Evolutionary conservation across 2,888 invertebrate species (phyloP).

Genomic region (Drosophila kambysellisi): DNA sequence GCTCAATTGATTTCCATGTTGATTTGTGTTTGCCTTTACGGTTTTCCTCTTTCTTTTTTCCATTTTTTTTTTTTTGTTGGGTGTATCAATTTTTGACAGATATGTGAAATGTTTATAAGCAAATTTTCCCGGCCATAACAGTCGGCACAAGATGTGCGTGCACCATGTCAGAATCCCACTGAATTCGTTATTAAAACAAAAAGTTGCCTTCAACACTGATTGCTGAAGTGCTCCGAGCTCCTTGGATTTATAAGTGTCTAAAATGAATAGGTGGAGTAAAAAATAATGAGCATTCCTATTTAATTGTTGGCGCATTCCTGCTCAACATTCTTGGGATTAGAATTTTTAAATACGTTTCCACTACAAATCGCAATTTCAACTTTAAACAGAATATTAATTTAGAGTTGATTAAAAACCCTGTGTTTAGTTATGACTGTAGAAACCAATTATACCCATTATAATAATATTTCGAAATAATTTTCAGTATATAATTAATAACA

Average conservation of each 20-base stretch:
- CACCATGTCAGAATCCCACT: background rate
- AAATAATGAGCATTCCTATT: background rate
- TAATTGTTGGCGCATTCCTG: background rate
- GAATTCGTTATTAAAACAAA: background rate
- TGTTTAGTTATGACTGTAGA: too few species aligned
- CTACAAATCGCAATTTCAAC: background rate
- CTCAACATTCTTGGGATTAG: background rate
- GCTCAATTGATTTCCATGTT: constrained; percentile 29
- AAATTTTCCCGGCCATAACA: constrained; percentile 36
- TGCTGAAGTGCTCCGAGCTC: background rate
- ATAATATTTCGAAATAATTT: too few species aligned
- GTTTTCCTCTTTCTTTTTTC: background rate
- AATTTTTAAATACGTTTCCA: background rate
- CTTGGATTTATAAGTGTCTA: background rate
- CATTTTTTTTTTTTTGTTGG: background rate
- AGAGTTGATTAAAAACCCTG: too few species aligned
- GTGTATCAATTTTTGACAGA: constrained; percentile 64
- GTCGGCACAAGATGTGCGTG: background rate
- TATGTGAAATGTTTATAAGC: constrained; percentile 71
- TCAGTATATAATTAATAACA: too few species aligned
- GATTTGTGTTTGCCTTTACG: constrained; percentile 19
- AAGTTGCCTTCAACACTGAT: background rate
- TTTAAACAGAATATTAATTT: too few species aligned
- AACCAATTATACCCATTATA: too few species aligned
- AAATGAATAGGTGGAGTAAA: background rate